A percentile compares a stretch with the other conserved stretches of the same genome.
Conservation (phyloP, 2,797 vertebrate genomes). For the Coregonus suidteri region DNA sequence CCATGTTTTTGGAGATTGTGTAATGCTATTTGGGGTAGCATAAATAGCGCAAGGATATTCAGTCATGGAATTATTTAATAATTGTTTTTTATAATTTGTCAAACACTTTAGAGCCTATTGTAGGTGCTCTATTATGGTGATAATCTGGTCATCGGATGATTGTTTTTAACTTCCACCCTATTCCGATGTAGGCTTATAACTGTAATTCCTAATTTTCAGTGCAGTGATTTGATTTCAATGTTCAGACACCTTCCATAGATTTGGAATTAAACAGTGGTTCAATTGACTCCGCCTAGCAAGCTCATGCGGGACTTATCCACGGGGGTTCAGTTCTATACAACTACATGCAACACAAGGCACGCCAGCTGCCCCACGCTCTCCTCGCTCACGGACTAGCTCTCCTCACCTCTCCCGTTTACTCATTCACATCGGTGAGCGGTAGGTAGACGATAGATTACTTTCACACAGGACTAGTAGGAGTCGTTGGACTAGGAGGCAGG, state of each 20-base stretch:
- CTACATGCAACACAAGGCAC: constrained; percentile 14
- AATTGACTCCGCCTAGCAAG: constrained; percentile 73
- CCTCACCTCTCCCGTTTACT: constrained; percentile 45
- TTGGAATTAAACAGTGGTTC: constrained; percentile 62
- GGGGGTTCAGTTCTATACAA: constrained; percentile 38
- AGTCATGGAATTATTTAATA: too few species aligned
- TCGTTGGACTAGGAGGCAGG: constrained; percentile 36
- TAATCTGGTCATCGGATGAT: too few species aligned
- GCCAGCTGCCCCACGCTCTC: background rate
- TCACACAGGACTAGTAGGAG: constrained; percentile 47
- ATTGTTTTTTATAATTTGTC: too few species aligned
- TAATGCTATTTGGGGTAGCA: too few species aligned
- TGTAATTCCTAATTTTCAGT: background rate
- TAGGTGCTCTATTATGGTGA: too few species aligned
- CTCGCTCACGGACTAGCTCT: constrained; percentile 42
- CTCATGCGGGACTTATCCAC: constrained; percentile 57
- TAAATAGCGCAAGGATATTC: too few species aligned
- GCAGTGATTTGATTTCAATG: background rate
- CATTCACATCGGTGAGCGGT: constrained; percentile 53
- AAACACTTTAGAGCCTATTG: too few species aligned
- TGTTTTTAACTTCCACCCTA: background rate
- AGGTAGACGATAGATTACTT: constrained; percentile 21
- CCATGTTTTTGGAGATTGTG: too few species aligned
- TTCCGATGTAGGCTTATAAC: background rate
- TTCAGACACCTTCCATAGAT: constrained; percentile 54